Evolutionary conservation across 2,797 vertebrate genomes (phyloP).

Genomic region (Pogonophryne albipinna): DNA sequence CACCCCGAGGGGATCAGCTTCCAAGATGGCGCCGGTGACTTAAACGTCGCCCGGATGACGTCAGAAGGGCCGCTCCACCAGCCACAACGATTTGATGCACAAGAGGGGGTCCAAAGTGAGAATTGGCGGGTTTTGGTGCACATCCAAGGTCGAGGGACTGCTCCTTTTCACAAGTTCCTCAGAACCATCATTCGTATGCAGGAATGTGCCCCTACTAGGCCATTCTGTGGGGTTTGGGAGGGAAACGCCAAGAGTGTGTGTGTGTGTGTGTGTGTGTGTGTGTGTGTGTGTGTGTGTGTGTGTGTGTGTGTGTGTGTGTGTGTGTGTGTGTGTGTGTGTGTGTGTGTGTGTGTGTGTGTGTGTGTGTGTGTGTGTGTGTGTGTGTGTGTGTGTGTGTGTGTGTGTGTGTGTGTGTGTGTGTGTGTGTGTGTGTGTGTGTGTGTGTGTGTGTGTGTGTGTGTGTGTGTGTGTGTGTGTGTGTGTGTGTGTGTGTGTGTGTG

Average conservation of each 20-base stretch:
- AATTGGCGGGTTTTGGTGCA: slow-evolving; percentile 69
- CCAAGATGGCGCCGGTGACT: slow-evolving; percentile 64
- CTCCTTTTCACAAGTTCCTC: slow-evolving; percentile 70
- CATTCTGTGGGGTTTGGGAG: slow-evolving; percentile 74
- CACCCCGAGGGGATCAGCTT: slow-evolving; percentile 24
- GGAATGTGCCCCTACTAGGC: slow-evolving; percentile 76
- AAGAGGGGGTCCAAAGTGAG: slow-evolving; percentile 24
- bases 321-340: too few species aligned
- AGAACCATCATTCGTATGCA: slow-evolving; percentile 80
- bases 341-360: too few species aligned
- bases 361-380: too few species aligned
- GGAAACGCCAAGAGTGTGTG: slow-evolving; percentile 75
- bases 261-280: too few species aligned
- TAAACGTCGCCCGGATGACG: neutral
- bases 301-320: too few species aligned
- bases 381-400: too few species aligned
- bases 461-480: slow-evolving; percentile 58
- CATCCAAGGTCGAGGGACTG: slow-evolving; percentile 65
- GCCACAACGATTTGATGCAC: slow-evolving; percentile 34
- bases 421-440: too few species aligned
- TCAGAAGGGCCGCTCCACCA: slow-evolving; percentile 6
- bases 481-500: slow-evolving; percentile 55
- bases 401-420: too few species aligned
- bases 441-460: slow-evolving; percentile 9
- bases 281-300: too few species aligned